Percentiles rank a stretch among this genome's conserved stretches.
Evolutionary conservation across 2,113 vertebrate species (phyloP).

Genomic region (Hucho hucho): DNA sequence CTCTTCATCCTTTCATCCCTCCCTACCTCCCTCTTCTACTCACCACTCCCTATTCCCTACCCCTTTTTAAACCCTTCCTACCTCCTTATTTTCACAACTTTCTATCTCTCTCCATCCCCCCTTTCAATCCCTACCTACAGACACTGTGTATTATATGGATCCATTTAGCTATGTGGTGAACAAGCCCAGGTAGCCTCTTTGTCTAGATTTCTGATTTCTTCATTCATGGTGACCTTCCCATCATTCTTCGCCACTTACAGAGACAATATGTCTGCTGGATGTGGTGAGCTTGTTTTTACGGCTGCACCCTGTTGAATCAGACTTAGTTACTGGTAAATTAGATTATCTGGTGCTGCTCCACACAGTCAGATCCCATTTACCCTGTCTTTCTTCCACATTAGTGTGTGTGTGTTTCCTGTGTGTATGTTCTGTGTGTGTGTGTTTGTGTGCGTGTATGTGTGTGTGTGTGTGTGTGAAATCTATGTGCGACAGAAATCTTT

Average conservation of each 20-base stretch:
- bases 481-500: background rate
- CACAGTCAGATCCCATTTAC: slow-evolving; percentile 45
- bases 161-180: slow-evolving; percentile 3
- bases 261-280: slow-evolving; percentile 11
- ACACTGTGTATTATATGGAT: slow-evolving; percentile 11
- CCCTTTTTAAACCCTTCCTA: background rate
- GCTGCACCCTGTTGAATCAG: slow-evolving; percentile 27
- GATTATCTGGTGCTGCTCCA: slow-evolving; percentile 42
- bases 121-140: background rate
- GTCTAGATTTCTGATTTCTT: slow-evolving; percentile 1
- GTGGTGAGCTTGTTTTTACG: slow-evolving; percentile 27
- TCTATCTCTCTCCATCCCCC: background rate
- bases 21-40: background rate
- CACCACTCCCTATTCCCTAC: background rate
- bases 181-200: slow-evolving; percentile 10
- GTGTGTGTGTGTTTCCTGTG: background rate
- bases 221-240: slow-evolving; percentile 46
- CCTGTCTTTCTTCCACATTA: slow-evolving; percentile 50
- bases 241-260: slow-evolving; percentile 20
- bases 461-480: background rate
- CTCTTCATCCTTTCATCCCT: background rate
- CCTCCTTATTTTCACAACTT: background rate
- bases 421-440: no score
- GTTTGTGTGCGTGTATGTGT: background rate
- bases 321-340: slow-evolving; percentile 46